These are phyloP conservation scores for Sicus ferrugineus DNA, from an alignment of 2,888 invertebrate species.

Conservation along the genomic window DNA sequence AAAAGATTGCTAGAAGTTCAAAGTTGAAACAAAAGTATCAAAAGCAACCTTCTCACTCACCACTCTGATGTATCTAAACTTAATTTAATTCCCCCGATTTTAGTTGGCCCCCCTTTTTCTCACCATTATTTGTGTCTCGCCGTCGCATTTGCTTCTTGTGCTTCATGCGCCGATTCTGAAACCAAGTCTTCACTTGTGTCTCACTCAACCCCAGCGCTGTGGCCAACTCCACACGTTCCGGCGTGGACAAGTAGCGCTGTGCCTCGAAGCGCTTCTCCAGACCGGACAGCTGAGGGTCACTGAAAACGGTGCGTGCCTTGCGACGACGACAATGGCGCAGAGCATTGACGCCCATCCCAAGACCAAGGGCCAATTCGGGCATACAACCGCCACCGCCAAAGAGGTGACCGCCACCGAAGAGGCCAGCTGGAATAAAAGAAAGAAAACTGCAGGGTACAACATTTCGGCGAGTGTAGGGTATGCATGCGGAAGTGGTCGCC, in stretches of 20 bases:
- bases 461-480: background rate
- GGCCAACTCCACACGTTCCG: constrained; percentile 94
- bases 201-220: constrained; percentile 92
- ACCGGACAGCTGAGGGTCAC: constrained; percentile 82
- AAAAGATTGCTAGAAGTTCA: too few species aligned
- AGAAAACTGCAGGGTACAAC: background rate
- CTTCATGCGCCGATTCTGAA: constrained; percentile 97
- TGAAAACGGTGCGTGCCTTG: constrained; percentile 94
- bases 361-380: constrained; percentile 62
- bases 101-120: constrained; percentile 41
- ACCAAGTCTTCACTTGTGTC: constrained; percentile 98
- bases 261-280: constrained; percentile 94
- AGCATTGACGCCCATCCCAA: constrained; percentile 68
- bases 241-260: constrained; percentile 94
- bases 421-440: constrained; percentile 50
- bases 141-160: constrained; percentile 85
- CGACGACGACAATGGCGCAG: constrained; percentile 93
- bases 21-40: too few species aligned
- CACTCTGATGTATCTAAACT: too few species aligned
- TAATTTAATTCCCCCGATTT: background rate
- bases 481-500: constrained; percentile 4
- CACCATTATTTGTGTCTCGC: constrained; percentile 62
- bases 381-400: constrained; percentile 61
- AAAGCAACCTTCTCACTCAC: too few species aligned
- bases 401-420: constrained; percentile 62